Evolutionary conservation across 2,113 vertebrate genomes (phyloP), one percentile per base, ranked within the genome.

Genomic region (Acinonyx jubatus): DNA sequence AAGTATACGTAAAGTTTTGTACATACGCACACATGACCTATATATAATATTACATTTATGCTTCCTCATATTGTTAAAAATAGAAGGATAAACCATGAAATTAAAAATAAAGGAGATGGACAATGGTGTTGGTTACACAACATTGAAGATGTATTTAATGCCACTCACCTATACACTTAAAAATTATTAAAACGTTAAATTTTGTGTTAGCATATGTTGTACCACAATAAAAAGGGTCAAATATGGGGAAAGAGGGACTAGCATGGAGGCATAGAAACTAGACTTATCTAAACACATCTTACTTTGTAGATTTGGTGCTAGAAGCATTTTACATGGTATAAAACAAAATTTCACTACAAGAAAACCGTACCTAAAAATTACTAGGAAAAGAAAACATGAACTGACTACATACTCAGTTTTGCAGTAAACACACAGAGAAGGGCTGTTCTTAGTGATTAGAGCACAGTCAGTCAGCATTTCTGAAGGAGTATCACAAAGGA

Each of bases 41-140:
- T 68, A 57, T 36, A 33, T 38, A 23, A 25, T 55, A 65, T 13
- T 13, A 48, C 23, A 52, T n/a, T 18, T 31, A 16, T 69, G 18
- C 27, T 83, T 94, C 52, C 10, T 97, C 33, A 29, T 63, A n/a
- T 61, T 96, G 91, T 84, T 86, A 41, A 9, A 85, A 94, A 61
- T 50, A 31, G 36, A 82, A 86, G 29, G 12, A 38, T 57, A 96
- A 89, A 50, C n/a, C 12, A 25, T 78, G 48, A 85, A 66, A 57
- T 65, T 89, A 19, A 91, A 88, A 82, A 74, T 48, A 48, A 69
- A 57, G 7, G 27, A 63, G 38, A 65, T 78, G 9, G 38, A 36
- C 78, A 18, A 10, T 50, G 11, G 33, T 50, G 25, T 48, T 83
- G n/a, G 31, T 65, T 95, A 41, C 8, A 65, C 36, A 33, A 11